Evolutionary conservation across 2,797 vertebrate species (phyloP).

Genomic region (Furcifer pardalis): DNA sequence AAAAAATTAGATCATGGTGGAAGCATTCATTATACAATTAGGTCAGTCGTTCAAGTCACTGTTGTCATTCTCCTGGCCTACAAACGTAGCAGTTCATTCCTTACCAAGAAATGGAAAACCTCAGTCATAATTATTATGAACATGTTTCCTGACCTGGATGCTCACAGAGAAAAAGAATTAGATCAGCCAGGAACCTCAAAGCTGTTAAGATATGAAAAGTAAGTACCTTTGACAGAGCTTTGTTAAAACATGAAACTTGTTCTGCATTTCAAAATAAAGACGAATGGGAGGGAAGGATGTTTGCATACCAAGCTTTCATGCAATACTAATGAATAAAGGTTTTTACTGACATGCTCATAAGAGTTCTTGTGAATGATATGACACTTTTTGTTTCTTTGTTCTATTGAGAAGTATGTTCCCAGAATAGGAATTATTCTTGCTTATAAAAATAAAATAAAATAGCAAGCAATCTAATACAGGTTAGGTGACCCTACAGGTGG

Average conservation of each 20-base stretch:
- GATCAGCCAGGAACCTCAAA: not conserved
- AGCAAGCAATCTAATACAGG: too few species aligned
- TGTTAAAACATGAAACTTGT: constrained; percentile 21
- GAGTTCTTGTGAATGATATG: not conserved
- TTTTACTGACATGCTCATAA: constrained; percentile 13
- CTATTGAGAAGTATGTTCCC: not conserved
- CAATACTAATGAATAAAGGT: constrained; percentile 7
- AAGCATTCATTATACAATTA: constrained; percentile 31
- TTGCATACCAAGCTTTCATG: not conserved
- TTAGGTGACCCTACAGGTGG: too few species aligned
- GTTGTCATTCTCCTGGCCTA: constrained; percentile 2
- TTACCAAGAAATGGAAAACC: not conserved
- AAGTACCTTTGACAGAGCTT: constrained; percentile 24
- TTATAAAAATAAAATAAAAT: too few species aligned
- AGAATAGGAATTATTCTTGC: not conserved
- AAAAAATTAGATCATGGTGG: not conserved
- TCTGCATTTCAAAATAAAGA: not conserved
- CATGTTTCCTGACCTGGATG: constrained; percentile 21
- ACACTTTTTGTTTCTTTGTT: not conserved
- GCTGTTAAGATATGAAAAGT: constrained; percentile 23
- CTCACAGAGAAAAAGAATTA: constrained; percentile 28
- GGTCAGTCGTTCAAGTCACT: constrained; percentile 3
- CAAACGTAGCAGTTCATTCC: not conserved
- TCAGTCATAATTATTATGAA: constrained; percentile 27
- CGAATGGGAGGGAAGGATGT: constrained; percentile 17